Conservation (phyloP, 2,113 vertebrate species). For the Hippocampus comes region DNA sequence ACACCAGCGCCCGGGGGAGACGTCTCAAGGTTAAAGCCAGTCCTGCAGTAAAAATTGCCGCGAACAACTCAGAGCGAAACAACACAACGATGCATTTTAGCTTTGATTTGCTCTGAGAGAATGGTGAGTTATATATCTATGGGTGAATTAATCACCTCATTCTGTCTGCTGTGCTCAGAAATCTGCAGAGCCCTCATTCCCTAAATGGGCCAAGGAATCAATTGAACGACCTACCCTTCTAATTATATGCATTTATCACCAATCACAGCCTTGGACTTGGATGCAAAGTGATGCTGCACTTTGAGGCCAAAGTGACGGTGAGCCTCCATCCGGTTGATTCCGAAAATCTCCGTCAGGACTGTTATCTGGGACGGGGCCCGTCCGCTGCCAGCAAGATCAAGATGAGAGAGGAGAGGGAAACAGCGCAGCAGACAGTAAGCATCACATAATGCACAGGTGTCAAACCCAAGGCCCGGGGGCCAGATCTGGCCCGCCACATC, state of each 20-base stretch:
- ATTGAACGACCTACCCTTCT: slow-evolving; percentile 53
- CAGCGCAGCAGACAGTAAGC: slow-evolving; percentile 2
- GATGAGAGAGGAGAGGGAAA: slow-evolving; percentile 23
- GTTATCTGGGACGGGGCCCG: slow-evolving; percentile 30
- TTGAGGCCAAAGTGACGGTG: slow-evolving; percentile 38
- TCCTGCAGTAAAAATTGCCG: slow-evolving; percentile 3
- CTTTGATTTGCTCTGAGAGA: slow-evolving; percentile 30
- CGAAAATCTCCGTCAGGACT: slow-evolving; percentile 38
- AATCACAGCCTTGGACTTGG: slow-evolving; percentile 44
- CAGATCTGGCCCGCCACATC: too few species aligned
- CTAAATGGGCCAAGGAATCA: slow-evolving; percentile 59
- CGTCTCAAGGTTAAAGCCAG: slow-evolving; percentile 66
- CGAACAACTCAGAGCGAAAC: slow-evolving; percentile 41
- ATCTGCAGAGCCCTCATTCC: slow-evolving; percentile 55
- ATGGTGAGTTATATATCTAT: not conserved
- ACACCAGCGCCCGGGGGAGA: slow-evolving; percentile 52
- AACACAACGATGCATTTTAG: slow-evolving; percentile 30
- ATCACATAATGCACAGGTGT: not conserved
- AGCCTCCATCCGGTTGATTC: slow-evolving; percentile 34
- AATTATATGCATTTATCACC: slow-evolving; percentile 63
- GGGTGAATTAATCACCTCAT: slow-evolving; percentile 26
- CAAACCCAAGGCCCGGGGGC: too few species aligned
- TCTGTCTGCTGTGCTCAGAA: slow-evolving; percentile 50
- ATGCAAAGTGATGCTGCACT: slow-evolving; percentile 19
- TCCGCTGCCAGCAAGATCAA: slow-evolving; percentile 25